Evolutionary conservation across 1,140 invertebrate species (phyloP).

Genomic region (Calosoma granatense): DNA sequence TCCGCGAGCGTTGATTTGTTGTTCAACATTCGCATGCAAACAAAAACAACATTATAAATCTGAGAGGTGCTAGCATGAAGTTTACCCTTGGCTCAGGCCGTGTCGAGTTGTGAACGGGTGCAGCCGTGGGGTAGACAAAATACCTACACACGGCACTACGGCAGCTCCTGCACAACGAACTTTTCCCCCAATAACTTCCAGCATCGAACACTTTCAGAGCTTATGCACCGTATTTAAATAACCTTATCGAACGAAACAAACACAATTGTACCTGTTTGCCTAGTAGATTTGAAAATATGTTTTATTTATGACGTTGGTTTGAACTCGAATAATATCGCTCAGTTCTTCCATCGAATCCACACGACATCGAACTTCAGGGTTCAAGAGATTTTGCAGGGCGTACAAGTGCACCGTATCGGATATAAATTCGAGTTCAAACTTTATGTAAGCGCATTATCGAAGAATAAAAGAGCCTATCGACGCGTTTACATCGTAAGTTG

Average conservation of each 20-base stretch:
- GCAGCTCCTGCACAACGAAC: too few relatives aligned
- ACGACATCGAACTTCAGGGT: neutral
- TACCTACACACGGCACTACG: too few relatives aligned
- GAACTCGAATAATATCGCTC: neutral
- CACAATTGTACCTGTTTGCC: neutral
- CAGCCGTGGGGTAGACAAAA: too few relatives aligned
- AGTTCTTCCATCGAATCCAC: neutral
- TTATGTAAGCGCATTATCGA: neutral
- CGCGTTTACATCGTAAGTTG: neutral
- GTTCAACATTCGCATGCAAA: constrained; percentile 24
- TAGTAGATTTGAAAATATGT: constrained; percentile 3
- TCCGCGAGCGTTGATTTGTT: constrained; percentile 28
- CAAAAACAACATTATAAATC: constrained; percentile 24
- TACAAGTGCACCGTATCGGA: neutral
- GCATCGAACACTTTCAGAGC: neutral
- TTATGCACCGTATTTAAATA: constrained; percentile 2
- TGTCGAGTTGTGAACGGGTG: too few relatives aligned
- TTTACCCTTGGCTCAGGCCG: neutral
- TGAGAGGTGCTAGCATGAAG: neutral
- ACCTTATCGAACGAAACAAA: neutral
- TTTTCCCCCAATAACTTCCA: neutral
- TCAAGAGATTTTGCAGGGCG: neutral
- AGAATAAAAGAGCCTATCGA: neutral
- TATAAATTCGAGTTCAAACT: neutral
- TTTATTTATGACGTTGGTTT: neutral